Evolutionary conservation across 2,888 invertebrate genomes (phyloP), one percentile per base, ranked within the genome.

Genomic region (Tetheella fluctuosa): DNA sequence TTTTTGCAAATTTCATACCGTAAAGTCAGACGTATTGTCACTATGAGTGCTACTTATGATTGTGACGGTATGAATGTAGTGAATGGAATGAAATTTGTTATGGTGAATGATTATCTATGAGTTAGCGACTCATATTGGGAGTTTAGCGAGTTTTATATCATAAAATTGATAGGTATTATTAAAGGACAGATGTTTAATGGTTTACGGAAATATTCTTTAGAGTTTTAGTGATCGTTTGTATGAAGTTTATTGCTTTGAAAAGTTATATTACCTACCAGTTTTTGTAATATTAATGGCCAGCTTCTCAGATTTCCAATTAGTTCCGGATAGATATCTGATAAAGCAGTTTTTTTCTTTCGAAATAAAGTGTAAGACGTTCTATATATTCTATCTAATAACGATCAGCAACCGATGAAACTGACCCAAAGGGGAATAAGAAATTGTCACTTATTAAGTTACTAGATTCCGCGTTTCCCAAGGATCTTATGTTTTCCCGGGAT

Each of bases 1-100:
- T n/a, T 77, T 63, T 62, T 70, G 61, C 64, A 20, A 34, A 34
- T 55, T 34, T 55, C 8, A 37, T n/a, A 37, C 34, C 34, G 65
- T 67, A 60, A 77, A 84, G 84, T 83, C 84, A 86, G 84, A 86
- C 81, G 73, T 68, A 77, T 85, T 87, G 88, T 87, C 83, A 79
- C 79, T 79, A 65, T 68, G 69, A 88, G 85, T 80, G 86, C 86
- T 85, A 86, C 88, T 88, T 85, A 78, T 77, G 67, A 73, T 68
- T 80, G 72, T 76, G 77, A 73, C n/a, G 68, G 62, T 25, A 68
- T 15, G 2, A 39, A 15, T 54, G 54, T 54, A n/a, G 23, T 78
- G 82, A 84, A 86, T 83, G 69, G 77, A 76, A 74, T 73, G 64
- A 71, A 79, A 90, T 91, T 90, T 73, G 87, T 71, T 79, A 90